Base-by-base conservation (phyloP, 2,797 vertebrate species). In the Urocyon cinereoargenteus region DNA sequence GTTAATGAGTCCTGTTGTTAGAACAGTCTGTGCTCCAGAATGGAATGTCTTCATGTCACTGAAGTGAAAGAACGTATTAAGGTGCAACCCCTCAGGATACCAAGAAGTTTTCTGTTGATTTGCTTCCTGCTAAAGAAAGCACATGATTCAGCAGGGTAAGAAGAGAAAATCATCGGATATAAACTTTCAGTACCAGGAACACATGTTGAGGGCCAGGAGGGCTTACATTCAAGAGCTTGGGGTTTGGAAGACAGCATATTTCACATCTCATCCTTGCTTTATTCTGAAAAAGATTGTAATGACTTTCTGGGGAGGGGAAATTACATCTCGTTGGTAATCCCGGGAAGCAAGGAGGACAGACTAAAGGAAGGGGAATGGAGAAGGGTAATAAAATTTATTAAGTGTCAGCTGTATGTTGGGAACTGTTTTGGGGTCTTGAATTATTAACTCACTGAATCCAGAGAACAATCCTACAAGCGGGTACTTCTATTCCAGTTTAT, bases 1-100 rank as follows among this genome's bases (percentile, higher is more conserved):
- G 24, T 89, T 90, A 87, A 92, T 83, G 75, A 91, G 64, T n/a
- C 62, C 34, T 68, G 15, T 53, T 79, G 77, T 91, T 57, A 93
- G 51, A 84, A 84, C 61, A 77, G 73, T 7, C 15, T 14, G 15
- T 22, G 70, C 81, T 82, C 61, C 61, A 26, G 15, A 55, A 55
- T 79, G 36, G 49, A 86, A 73, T 57, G 77, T 79, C 53, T 79
- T 31, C 57, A 36, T 5, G 19, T 72, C 73, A 34, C 49, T 53
- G 64, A 85, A 81, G 36, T 88, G 66, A 88, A 92, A 66, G 83
- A 40, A 55, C 79, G 31, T 49, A 16, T 85, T 79, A 86, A 88
- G n/a, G 19, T 57, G 15, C 8, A 51, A 21, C 61, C 26, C n/a
- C 14, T 81, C 2, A 72, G 49, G 59, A 78, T 72, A 93, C 82